Evolutionary conservation across 2,797 vertebrate species (phyloP).

Genomic region (Chelidonichthys spinosus): DNA sequence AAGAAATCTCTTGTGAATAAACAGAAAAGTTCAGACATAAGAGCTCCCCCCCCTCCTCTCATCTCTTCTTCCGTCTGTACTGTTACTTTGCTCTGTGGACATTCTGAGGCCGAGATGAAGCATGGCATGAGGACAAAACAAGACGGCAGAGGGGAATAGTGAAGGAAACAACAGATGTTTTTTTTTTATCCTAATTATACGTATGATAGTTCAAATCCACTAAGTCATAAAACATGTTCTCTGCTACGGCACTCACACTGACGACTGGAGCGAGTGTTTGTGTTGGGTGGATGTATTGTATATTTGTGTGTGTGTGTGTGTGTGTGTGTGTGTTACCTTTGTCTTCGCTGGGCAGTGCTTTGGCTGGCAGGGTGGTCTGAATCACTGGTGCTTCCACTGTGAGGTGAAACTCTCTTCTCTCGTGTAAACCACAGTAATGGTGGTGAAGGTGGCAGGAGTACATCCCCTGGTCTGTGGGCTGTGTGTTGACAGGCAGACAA

Average conservation of each 20-base stretch:
- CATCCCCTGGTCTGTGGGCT: constrained; percentile 89
- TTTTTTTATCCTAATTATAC: constrained; percentile 32
- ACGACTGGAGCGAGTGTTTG: neutral
- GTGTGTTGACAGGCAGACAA: constrained; percentile 27
- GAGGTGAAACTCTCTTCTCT: constrained; percentile 90
- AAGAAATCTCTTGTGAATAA: constrained; percentile 54
- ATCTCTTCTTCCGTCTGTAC: constrained; percentile 24
- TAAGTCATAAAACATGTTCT: constrained; percentile 49
- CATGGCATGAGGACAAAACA: constrained; percentile 21
- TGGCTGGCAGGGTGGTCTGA: constrained; percentile 62
- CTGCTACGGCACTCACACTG: constrained; percentile 8
- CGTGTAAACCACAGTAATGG: constrained; percentile 96
- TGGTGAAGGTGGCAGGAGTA: constrained; percentile 98
- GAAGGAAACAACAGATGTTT: constrained; percentile 65
- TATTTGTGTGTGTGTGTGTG: constrained; percentile 13
- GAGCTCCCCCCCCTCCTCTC: constrained; percentile 14
- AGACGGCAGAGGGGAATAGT: constrained; percentile 9
- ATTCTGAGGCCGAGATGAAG: constrained; percentile 10
- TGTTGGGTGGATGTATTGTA: neutral
- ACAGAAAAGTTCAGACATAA: constrained; percentile 46
- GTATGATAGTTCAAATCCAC: constrained; percentile 35
- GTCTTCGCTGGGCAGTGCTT: constrained; percentile 73
- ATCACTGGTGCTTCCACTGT: constrained; percentile 77
- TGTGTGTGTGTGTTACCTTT: constrained; percentile 65
- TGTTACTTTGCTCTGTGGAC: constrained; percentile 34